Percentiles rank a stretch among this genome's conserved stretches.
These are phyloP conservation scores for Felis catus DNA, from an alignment of 2,113 vertebrate genomes.

Conservation along the genomic window F.catus_Fca126_mat1.0 CM031416.1:43573001-43573500, in stretches of 20 bases:
- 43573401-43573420: neutral
- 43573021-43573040: neutral
- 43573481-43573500: rapidly evolving
- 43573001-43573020: neutral
- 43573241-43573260: neutral
- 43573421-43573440: neutral
- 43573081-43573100: neutral
- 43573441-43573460: neutral
- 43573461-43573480: neutral
- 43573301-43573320: neutral
- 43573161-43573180: neutral
- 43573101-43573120: neutral
- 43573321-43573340: neutral
- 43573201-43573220: neutral
- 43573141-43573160: neutral
- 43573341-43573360: neutral
- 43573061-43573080: neutral
- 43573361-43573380: neutral
- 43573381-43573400: neutral
- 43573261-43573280: neutral
- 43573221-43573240: neutral
- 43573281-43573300: neutral
- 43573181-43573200: neutral
- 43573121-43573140: neutral
- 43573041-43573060: neutral